Base-by-base conservation (phyloP, 2,797 vertebrate species). In the Tinamus major region DNA sequence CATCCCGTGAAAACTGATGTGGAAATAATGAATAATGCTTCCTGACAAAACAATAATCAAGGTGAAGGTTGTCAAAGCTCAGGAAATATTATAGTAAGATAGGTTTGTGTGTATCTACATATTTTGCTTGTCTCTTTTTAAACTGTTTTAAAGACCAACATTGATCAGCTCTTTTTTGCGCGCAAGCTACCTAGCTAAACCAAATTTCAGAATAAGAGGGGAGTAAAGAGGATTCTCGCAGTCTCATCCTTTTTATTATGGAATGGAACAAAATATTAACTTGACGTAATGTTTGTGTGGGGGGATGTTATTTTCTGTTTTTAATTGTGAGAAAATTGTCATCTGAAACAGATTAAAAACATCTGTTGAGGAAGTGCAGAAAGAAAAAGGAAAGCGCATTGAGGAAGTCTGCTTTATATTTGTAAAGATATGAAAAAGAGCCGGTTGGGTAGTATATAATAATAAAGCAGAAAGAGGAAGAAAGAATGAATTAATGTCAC, bases 381-480 rank as follows among this genome's bases (percentile, higher is more conserved):
- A 83, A 89, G 81, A 74, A 87, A 75, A 81, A 82, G n/a, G 51
- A 90, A 84, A 89, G 72, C 69, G 15, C 51, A 84, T 79, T 91
- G 49, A 91, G 89, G 91, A 94, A 91, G 76, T 68, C 41, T 29
- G n/a, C 55, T 85, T 68, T 80, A 8, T 91, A 17, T 89, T 75
- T 80, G 17, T 55, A 6, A 81, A 90, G 56, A 65, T 16, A 35
- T 13, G 67, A 86, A 86, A 76, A 51, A 5, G 75, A 89, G 19
- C 53, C 70, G 10, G 16, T 29, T 23, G 41, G 56, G 53, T 41
- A 46, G 51, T 35, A 33, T n/a, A 59, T 87, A 89, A 70, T 51
- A 51, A 71, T 39, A 56, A 77, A 87, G 24, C 17, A 81, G 87
- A 91, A 94, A 92, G 86, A 59, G 84, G 94, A 94, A 90, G 84